A percentile compares a stretch with the other conserved stretches of the same genome.
phyloP scores from a whole-genome alignment of 2,888 invertebrate species.

The Tryphoninae sp. region DNA sequence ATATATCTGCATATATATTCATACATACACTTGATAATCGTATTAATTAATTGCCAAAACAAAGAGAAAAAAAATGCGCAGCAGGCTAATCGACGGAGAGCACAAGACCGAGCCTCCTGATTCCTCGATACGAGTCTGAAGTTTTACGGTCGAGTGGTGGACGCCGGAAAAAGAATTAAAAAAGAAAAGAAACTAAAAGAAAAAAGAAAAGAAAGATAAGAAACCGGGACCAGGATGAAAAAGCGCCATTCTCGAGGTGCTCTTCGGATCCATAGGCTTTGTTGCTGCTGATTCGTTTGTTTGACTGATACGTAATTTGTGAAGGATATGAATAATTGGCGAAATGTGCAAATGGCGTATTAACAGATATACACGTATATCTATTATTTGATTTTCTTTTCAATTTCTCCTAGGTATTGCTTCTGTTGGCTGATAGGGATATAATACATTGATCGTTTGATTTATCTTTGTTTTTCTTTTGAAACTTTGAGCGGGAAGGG shows the following conservation, averaged over 20 bases:
- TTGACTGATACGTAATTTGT: conserved; percentile 56
- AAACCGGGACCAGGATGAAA: conserved; percentile 19
- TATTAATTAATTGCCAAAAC: conserved; percentile 50
- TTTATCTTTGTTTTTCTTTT: conserved; percentile 36
- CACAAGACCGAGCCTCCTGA: conserved; percentile 52
- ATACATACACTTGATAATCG: conserved; percentile 51
- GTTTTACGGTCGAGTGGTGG: conserved; percentile 31
- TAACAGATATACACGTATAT: conserved; percentile 13
- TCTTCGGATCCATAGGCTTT: conserved; percentile 61
- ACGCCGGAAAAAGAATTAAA: conserved; percentile 28
- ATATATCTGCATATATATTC: conserved; percentile 4
- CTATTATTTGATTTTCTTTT: conserved; percentile 48
- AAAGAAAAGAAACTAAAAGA: conserved; percentile 18
- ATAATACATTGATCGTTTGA: conserved; percentile 31
- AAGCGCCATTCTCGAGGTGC: conserved; percentile 44
- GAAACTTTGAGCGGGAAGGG: conserved; percentile 25
- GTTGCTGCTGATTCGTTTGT: conserved; percentile 61
- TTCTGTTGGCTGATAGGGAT: conserved; percentile 72
- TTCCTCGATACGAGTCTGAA: conserved; percentile 40
- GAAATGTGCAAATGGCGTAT: conserved; percentile 37
- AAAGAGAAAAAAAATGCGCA: conserved; percentile 41
- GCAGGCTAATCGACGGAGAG: conserved; percentile 61
- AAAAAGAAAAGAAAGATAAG: not conserved
- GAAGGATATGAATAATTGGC: conserved; percentile 44
- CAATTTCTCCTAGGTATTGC: conserved; percentile 70